phyloP scores from a whole-genome alignment of 2,797 vertebrate genomes.

The Sphaeramia orbicularis region DNA sequence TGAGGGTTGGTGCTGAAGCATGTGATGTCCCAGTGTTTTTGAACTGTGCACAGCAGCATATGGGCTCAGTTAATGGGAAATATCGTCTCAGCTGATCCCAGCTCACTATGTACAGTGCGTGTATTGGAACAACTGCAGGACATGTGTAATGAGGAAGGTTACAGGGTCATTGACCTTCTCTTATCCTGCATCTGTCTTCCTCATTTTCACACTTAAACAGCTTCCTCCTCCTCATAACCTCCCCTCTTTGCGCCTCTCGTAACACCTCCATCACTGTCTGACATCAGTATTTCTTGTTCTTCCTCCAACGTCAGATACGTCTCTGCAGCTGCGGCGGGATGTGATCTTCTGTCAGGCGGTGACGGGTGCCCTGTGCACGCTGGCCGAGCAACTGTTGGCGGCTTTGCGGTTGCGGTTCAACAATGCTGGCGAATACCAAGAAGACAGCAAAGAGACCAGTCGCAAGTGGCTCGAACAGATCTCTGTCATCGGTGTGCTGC shows the following conservation, averaged over 20 bases:
- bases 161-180: neutral
- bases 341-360: constrained; percentile 96
- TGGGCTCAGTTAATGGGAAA: constrained; percentile 53
- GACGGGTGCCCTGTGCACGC: constrained; percentile 91
- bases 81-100: constrained; percentile 27
- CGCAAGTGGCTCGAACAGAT: constrained; percentile 98
- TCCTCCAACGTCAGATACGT: constrained; percentile 86
- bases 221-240: neutral
- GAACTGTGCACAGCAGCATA: constrained; percentile 51
- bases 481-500: constrained; percentile 90
- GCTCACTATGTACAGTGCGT: constrained; percentile 44
- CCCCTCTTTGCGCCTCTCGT: neutral
- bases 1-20: constrained; percentile 14
- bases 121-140: constrained; percentile 30
- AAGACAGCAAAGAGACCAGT: constrained; percentile 96
- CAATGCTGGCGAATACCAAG: constrained; percentile 97
- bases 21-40: constrained; percentile 39
- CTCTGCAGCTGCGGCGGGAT: constrained; percentile 94
- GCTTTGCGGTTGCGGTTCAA: constrained; percentile 94
- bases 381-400: constrained; percentile 93
- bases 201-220: neutral
- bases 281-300: constrained; percentile 5
- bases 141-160: constrained; percentile 31
- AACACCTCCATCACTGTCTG: constrained; percentile 9
- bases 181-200: neutral